Evolutionary conservation across 2,888 invertebrate species (phyloP).

Genomic region (Tiliacea aurago): DNA sequence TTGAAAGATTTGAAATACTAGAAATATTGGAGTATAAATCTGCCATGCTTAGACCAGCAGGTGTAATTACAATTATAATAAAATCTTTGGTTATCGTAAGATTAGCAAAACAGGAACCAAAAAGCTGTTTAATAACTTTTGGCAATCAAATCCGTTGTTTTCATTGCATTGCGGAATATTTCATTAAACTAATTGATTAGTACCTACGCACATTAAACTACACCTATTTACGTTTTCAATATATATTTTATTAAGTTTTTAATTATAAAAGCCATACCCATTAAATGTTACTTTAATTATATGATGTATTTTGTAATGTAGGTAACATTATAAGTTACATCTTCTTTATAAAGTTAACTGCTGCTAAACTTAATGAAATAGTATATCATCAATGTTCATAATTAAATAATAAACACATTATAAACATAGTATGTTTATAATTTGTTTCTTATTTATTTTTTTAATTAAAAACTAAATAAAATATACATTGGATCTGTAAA

Average conservation of each 20-base stretch:
- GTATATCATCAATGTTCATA: background rate
- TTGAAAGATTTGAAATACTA: constrained; percentile 7
- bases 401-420: background rate
- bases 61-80: background rate
- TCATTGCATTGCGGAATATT: no score
- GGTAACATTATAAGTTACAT: background rate
- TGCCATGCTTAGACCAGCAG: background rate
- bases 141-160: no score
- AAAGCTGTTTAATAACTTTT: background rate
- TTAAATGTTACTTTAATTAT: no score
- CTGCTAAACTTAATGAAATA: background rate
- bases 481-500: no score
- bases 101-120: background rate
- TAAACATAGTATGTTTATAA: no score
- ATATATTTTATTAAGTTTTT: background rate
- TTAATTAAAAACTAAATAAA: no score
- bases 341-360: background rate
- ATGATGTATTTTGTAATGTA: no score
- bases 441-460: no score
- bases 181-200: background rate
- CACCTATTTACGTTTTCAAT: background rate
- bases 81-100: background rate
- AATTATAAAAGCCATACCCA: background rate
- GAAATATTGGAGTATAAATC: constrained; percentile 5
- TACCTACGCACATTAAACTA: background rate